phyloP scores from a whole-genome alignment of 2,888 invertebrate species.

The Drosophila trichaetosa region DNA sequence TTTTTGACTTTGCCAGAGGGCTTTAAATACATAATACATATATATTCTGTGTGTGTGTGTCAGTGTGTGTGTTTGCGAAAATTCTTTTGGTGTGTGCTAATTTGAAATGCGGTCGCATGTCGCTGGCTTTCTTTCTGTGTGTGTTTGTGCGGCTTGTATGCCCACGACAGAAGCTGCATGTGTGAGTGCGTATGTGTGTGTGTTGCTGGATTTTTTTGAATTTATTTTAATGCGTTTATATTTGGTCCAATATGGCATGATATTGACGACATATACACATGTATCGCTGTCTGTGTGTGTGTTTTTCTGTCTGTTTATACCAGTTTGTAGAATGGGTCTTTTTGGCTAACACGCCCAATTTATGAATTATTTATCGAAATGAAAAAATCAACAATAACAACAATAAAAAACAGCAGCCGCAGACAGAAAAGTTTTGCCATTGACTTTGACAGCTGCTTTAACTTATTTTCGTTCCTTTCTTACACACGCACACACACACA shows the following conservation, averaged over 20 bases:
- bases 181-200: slow-evolving; percentile 20
- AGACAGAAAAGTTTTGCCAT: slow-evolving; percentile 44
- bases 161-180: slow-evolving; percentile 29
- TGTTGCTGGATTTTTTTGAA: slow-evolving; percentile 57
- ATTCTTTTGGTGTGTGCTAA: slow-evolving; percentile 63
- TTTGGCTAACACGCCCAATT: slow-evolving; percentile 32
- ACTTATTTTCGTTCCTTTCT: slow-evolving; percentile 29
- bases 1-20: slow-evolving; percentile 30
- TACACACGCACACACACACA: neutral
- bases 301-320: neutral
- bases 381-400: slow-evolving; percentile 32
- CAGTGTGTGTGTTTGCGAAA: slow-evolving; percentile 17
- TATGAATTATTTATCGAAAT: slow-evolving; percentile 76
- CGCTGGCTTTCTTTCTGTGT: slow-evolving; percentile 33
- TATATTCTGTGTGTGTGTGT: neutral
- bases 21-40: slow-evolving; percentile 47
- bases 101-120: slow-evolving; percentile 74
- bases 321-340: neutral
- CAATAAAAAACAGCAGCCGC: slow-evolving; percentile 28
- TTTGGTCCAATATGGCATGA: slow-evolving; percentile 63
- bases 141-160: slow-evolving; percentile 37
- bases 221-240: slow-evolving; percentile 74
- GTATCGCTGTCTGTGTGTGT: slow-evolving; percentile 13
- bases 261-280: slow-evolving; percentile 46
- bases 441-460: slow-evolving; percentile 64